A percentile compares a stretch with the other conserved stretches of the same genome.
Evolutionary conservation across 64 coral and sea anemone species (phyloP).

Genomic region (Anthopleura sola): DNA sequence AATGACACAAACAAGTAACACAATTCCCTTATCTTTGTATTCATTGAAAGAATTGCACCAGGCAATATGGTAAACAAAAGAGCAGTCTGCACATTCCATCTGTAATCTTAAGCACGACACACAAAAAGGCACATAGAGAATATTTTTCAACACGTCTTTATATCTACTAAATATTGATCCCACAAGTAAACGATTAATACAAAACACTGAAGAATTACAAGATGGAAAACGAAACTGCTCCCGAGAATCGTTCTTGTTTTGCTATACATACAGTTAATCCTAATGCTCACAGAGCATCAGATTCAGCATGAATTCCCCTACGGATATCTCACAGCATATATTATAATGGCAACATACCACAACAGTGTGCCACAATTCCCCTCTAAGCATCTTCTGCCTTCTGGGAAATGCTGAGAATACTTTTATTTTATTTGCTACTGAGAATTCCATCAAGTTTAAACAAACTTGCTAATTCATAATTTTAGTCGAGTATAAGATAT

Average conservation of each 20-base stretch:
- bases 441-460: constrained; percentile 1
- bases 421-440: no score
- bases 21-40: constrained; percentile 1
- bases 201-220: background rate
- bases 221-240: background rate
- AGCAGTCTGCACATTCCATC: background rate
- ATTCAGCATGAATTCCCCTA: background rate
- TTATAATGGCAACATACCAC: no score
- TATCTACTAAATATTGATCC: background rate
- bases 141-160: no score
- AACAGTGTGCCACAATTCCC: no score
- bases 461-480: background rate
- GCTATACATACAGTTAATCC: background rate
- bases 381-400: no score
- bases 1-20: background rate
- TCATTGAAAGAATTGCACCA: background rate
- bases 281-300: background rate
- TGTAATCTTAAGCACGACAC: background rate
- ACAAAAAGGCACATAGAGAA: background rate
- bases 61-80: background rate
- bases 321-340: no score
- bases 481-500: background rate
- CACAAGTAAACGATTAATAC: background rate
- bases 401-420: no score
- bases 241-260: background rate